These are phyloP conservation scores for Ia io DNA, from an alignment of 2,113 vertebrate genomes.

Conservation along the genomic window DNA sequence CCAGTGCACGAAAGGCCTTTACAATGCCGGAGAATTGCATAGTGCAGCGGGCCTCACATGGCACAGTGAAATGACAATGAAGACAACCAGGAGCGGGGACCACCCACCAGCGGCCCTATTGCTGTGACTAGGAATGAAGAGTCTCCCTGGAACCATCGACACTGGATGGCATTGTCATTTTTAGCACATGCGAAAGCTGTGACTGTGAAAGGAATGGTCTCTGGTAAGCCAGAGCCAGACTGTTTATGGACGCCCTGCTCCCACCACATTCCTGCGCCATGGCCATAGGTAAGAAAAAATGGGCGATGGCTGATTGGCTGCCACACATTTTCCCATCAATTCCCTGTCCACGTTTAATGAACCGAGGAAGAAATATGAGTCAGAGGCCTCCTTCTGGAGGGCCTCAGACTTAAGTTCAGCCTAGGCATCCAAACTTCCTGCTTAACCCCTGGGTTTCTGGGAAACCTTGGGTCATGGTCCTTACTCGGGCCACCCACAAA, in stretches of 20 bases:
- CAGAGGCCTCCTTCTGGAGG: background rate
- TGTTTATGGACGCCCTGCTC: conserved; percentile 80
- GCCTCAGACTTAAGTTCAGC: background rate
- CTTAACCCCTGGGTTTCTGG: background rate
- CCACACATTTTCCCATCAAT: conserved; percentile 78
- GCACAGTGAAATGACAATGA: conserved; percentile 85
- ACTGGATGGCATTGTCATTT: conserved; percentile 84
- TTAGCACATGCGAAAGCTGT: conserved; percentile 81
- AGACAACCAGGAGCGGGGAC: conserved; percentile 77
- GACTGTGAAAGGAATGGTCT: conserved; percentile 80
- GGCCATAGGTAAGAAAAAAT: conserved; percentile 79
- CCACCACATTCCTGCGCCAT: conserved; percentile 73
- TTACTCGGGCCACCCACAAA: conserved; percentile 7
- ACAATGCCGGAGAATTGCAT: conserved; percentile 78
- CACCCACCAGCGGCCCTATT: conserved; percentile 85
- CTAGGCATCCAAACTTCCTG: background rate
- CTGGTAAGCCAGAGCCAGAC: conserved; percentile 81
- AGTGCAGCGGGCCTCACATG: conserved; percentile 76
- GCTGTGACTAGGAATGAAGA: conserved; percentile 81
- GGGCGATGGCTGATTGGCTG: conserved; percentile 78
- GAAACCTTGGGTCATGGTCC: background rate
- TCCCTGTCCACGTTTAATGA: conserved; percentile 77
- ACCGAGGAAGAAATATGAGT: conserved; percentile 68
- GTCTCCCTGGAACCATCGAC: conserved; percentile 82
- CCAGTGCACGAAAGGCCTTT: conserved; percentile 77